A percentile compares a stretch with the other conserved stretches of the same genome.
Conservation (phyloP, 2,113 vertebrate genomes). For the Rhea pennata region DNA sequence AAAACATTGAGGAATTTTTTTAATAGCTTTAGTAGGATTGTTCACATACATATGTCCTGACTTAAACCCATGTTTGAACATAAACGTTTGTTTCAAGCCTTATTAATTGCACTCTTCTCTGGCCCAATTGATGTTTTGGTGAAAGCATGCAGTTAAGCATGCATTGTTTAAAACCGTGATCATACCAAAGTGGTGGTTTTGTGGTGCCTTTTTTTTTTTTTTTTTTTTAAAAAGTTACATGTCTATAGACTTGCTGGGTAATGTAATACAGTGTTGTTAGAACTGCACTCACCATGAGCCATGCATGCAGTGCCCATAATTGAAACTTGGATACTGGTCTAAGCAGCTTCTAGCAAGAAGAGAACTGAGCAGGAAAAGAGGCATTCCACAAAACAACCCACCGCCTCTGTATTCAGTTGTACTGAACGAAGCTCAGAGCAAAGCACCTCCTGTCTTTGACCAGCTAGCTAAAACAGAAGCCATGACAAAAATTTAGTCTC, state of each 20-base stretch:
- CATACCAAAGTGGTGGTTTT: background rate
- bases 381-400: background rate
- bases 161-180: background rate
- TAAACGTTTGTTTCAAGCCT: background rate
- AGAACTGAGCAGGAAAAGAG: background rate
- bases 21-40: background rate
- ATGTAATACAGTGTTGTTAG: background rate
- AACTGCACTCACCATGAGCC: no score
- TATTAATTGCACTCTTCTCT: background rate
- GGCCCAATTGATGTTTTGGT: background rate
- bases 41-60: background rate
- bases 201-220: no score
- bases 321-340: no score
- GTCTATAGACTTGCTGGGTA: background rate
- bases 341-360: background rate
- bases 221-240: background rate
- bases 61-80: background rate
- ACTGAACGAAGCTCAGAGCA: background rate
- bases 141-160: background rate
- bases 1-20: background rate
- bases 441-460: no score
- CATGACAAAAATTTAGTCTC: background rate
- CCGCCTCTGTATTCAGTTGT: background rate
- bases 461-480: background rate
- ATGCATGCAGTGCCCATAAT: background rate